Conservation (phyloP, 1,140 invertebrate genomes). For the Portunus trituberculatus region DNA sequence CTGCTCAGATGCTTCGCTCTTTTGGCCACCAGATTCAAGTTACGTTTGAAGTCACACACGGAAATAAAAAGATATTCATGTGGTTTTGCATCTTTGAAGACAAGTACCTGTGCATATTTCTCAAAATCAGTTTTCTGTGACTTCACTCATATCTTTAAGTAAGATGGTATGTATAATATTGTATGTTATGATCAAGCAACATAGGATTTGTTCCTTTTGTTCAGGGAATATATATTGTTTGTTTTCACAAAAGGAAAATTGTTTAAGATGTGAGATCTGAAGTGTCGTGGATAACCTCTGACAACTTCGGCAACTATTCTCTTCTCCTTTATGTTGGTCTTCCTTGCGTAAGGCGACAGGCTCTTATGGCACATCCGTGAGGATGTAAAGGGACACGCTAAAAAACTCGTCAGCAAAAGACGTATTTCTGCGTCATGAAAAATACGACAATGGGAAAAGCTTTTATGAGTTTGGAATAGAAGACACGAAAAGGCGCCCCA, state of each 20-base stretch:
- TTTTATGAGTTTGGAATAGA: background rate
- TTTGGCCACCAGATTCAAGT: background rate
- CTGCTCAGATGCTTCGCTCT: too few species aligned
- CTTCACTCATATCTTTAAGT: background rate
- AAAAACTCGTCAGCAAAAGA: background rate
- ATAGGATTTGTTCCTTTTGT: too few species aligned
- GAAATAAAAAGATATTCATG: background rate
- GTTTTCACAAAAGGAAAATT: too few species aligned
- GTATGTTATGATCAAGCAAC: too few species aligned
- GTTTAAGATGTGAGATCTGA: background rate
- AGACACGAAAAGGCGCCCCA: background rate
- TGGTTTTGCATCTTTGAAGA: background rate
- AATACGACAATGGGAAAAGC: background rate
- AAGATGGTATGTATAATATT: too few species aligned
- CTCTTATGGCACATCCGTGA: background rate
- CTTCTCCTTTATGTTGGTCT: background rate
- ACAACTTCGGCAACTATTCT: background rate
- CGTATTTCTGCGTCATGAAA: background rate
- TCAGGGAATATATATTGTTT: too few species aligned
- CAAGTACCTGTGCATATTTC: background rate
- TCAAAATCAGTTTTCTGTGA: background rate
- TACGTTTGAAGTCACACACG: background rate
- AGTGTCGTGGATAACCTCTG: background rate
- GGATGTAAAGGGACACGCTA: background rate
- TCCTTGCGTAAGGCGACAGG: background rate